Base-by-base conservation (phyloP, 2,797 vertebrate species). In the Coregonus ussuriensis region DNA sequence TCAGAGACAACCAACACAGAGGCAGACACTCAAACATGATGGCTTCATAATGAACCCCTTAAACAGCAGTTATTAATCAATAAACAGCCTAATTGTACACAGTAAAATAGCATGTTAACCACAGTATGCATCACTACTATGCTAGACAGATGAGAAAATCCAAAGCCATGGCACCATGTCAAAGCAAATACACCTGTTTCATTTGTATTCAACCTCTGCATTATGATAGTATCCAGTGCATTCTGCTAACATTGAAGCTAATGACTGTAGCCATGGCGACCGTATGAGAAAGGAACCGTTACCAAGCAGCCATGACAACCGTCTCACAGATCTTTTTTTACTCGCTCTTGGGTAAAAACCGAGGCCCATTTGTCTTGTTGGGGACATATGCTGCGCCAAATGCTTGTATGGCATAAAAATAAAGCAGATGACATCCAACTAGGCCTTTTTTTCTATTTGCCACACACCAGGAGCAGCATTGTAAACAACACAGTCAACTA, bases 391-490 rank as follows among this genome's bases (percentile, higher is more conserved):
- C 87, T 88, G 85, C 88, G 88, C 88, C 87, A 89, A 89, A 90
- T 82, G 86, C 81, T 81, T 84, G 84, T 82, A 76, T 81, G 88
- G 54, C 72, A 37, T 59, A 14, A 41, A 56, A 85, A 82, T 79
- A 71, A 88, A 88, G 91, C 87, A 86, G 86, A 89, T 88, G 85
- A 87, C 81, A 74, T 82, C 82, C 88, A 89, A 88, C 88, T 89
- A 91, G 89, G 88, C 88, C 89, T 90, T 51, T 54, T 62, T 31
- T 56, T 52, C 56, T 85, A 85, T 89, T 87, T 87, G 86, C 88
- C 84, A 88, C 59, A 89, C 84, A 91, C 90, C 89, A 91, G 90
- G 92, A 91, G 91, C 88, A 89, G 90, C 87, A 85, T 75, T 81
- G 81, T 89, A 59, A 16, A 83, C 83, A 82, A 59, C 83, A 83